Evolutionary conservation across 2,113 vertebrate genomes (phyloP).

Genomic region (Talpa occidentalis): DNA sequence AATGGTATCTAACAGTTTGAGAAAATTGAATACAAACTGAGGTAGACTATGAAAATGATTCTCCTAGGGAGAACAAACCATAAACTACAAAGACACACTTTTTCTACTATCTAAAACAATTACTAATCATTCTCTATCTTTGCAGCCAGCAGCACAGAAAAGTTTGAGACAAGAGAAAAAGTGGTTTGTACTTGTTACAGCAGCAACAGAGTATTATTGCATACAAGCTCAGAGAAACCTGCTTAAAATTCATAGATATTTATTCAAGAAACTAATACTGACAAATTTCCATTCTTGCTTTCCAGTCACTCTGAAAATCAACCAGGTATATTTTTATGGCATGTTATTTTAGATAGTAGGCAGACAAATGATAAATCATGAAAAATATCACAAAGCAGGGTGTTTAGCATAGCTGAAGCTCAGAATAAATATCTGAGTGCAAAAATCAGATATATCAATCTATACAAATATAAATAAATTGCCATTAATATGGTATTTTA

Average conservation of each 20-base stretch:
- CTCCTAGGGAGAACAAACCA: background rate
- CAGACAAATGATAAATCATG: background rate
- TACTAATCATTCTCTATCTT: slow-evolving; percentile 22
- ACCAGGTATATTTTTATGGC: background rate
- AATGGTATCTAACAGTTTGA: background rate
- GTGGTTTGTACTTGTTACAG: background rate
- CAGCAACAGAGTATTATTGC: background rate
- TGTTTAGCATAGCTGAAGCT: background rate
- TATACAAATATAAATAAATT: background rate
- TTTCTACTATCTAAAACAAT: slow-evolving; percentile 35
- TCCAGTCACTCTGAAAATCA: slow-evolving; percentile 17
- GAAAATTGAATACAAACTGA: background rate
- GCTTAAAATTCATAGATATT: background rate
- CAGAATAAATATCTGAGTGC: background rate
- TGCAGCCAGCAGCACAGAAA: background rate
- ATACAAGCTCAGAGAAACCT: background rate
- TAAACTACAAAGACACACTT: slow-evolving; percentile 34
- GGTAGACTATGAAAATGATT: slow-evolving; percentile 19
- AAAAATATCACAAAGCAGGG: background rate
- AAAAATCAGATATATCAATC: background rate
- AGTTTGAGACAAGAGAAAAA: background rate
- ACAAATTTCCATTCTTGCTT: background rate
- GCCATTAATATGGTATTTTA: background rate
- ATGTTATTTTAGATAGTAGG: background rate
- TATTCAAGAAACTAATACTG: background rate